Percentiles rank a stretch among this genome's conserved stretches.
These are phyloP conservation scores for Carcinoscorpius rotundicauda DNA, from an alignment of 1,140 invertebrate species.

Conservation along the genomic window DNA sequence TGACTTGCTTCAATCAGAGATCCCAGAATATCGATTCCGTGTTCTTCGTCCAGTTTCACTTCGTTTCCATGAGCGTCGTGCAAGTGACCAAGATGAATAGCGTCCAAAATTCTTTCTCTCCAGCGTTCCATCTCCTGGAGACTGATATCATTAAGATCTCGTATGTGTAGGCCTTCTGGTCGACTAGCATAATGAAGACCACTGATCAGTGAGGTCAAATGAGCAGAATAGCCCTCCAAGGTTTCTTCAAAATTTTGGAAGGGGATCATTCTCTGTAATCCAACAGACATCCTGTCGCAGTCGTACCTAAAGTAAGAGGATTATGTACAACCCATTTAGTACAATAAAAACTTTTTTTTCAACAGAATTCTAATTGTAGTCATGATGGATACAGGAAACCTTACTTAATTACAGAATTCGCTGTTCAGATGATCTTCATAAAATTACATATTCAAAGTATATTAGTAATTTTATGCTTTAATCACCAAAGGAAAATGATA, in stretches of 20 bases:
- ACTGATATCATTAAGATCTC: slow-evolving; percentile 32
- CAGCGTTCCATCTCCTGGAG: slow-evolving; percentile 35
- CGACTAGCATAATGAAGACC: slow-evolving; percentile 49
- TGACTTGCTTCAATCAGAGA: slow-evolving; percentile 42
- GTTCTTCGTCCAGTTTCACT: slow-evolving; percentile 10
- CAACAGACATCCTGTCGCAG: slow-evolving; percentile 14
- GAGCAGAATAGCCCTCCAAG: slow-evolving; percentile 46
- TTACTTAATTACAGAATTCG: too few species aligned
- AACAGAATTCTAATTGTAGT: too few species aligned
- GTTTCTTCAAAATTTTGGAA: slow-evolving; percentile 20
- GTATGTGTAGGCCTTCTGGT: slow-evolving; percentile 37
- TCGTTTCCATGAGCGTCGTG: slow-evolving; percentile 10
- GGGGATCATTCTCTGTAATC: slow-evolving; percentile 14
- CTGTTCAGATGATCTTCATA: too few species aligned
- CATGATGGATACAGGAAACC: too few species aligned
- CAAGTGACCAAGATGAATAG: slow-evolving; percentile 15
- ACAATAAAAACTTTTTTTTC: not conserved
- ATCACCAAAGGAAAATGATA: too few species aligned
- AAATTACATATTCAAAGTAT: too few species aligned
- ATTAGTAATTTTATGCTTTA: too few species aligned
- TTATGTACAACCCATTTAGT: not conserved
- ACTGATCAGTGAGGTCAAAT: slow-evolving; percentile 43
- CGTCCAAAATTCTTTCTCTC: slow-evolving; percentile 19
- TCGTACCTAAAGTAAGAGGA: slow-evolving; percentile 14
- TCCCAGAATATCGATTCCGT: slow-evolving; percentile 38